Conservation (phyloP, 2,797 vertebrate species). For the Gymnocypris eckloni region DNA sequence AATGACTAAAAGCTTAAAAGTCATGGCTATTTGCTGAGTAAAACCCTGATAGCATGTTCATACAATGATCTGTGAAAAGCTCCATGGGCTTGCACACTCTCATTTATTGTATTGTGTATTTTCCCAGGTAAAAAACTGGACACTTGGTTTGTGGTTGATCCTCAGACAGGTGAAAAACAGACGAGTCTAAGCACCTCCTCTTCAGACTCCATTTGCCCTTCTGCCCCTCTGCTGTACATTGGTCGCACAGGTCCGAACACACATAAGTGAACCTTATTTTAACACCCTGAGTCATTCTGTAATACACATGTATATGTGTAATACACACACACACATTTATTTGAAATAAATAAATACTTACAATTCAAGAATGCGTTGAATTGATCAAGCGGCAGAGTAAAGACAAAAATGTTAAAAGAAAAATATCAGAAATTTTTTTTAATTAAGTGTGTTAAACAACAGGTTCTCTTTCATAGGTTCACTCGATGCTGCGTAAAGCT, state of each 20-base stretch:
- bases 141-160: constrained; percentile 94
- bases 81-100: not conserved
- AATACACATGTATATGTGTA: not conserved
- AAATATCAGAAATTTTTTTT: not conserved
- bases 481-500: too few relatives aligned
- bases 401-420: not conserved
- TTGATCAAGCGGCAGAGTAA: not conserved
- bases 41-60: not conserved
- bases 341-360: not conserved
- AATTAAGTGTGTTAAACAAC: not conserved
- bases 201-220: constrained; percentile 86
- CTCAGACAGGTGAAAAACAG: constrained; percentile 93
- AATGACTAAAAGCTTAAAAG: not conserved
- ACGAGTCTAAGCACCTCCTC: constrained; percentile 88
- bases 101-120: constrained; percentile 11
- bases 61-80: not conserved
- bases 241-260: constrained; percentile 87
- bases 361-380: not conserved
- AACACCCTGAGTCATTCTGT: not conserved
- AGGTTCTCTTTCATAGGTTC: too few relatives aligned
- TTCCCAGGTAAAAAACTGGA: constrained; percentile 93
- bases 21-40: not conserved
- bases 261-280: not conserved
- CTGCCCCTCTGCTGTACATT: constrained; percentile 89
- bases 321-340: not conserved